These are phyloP conservation scores for Hydra vulgaris DNA, from an alignment of 30 jellyfish, hydroid and myxozoan species.

Conservation along the genomic window DNA sequence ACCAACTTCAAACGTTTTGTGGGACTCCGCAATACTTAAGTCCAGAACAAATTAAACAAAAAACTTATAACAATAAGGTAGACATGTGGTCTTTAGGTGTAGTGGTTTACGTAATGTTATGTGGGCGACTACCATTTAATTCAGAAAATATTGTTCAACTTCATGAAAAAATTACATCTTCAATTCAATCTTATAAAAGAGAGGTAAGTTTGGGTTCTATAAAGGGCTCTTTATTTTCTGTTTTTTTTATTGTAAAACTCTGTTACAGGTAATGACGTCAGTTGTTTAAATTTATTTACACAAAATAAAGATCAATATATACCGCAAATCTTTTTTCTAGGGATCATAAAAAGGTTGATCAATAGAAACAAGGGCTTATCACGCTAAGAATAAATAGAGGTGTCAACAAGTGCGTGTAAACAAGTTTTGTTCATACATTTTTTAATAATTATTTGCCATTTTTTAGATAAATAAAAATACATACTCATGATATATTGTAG, in stretches of 20 bases:
- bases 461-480: too few species aligned
- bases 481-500: too few species aligned
- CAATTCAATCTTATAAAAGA: slow-evolving; percentile 17
- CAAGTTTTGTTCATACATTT: neutral
- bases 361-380: neutral
- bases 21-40: slow-evolving; percentile 30
- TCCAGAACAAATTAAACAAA: slow-evolving; percentile 14
- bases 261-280: neutral
- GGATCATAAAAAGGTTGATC: neutral
- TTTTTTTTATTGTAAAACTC: too few species aligned
- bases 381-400: neutral
- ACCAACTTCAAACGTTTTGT: slow-evolving; percentile 11
- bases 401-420: neutral
- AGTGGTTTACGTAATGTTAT: slow-evolving; percentile 15
- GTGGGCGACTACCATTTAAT: slow-evolving; percentile 24
- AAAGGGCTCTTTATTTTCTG: too few species aligned
- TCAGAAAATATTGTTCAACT: slow-evolving; percentile 1
- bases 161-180: slow-evolving; percentile 5
- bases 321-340: neutral
- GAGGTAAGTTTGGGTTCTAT: slow-evolving; percentile 17
- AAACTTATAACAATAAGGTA: slow-evolving; percentile 14
- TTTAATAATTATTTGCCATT: too few species aligned
- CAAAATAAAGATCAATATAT: too few species aligned
- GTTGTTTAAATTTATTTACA: too few species aligned
- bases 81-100: slow-evolving; percentile 33